Evolutionary conservation across 2,888 invertebrate species (phyloP), one percentile per base, ranked within the genome.

Genomic region (Pimpla rufipes): DNA sequence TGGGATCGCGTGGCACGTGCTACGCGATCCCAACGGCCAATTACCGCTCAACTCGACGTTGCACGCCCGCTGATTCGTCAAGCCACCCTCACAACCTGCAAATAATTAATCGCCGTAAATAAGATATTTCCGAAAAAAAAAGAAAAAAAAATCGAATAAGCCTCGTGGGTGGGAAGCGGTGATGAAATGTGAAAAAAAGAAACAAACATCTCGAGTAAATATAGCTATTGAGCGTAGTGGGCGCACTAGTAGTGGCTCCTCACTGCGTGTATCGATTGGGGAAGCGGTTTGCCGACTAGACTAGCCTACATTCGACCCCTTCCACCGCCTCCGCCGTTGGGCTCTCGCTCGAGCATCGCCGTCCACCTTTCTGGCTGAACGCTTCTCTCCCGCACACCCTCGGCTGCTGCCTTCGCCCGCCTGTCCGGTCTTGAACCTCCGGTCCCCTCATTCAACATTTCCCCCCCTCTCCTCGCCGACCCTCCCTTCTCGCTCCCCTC

Each of bases 211-310:
- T 62, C 16, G 2, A 18, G 62, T 37, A 37, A 37, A 62, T 40
- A 16, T 73, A 29, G 29, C 29, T 29, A 73, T 45, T 57, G 42
- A 59, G 35, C 70, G 83, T 52, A 83, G 78, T 83, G 85, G 86
- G 84, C 84, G 83, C 67, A 29, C 29, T 29, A 29, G 29, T 62
- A 79, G 86, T 87, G 59, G 77, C 74, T 62, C 74, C 29, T 2
- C 29, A 5, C 29, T 79, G 89, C 88, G 89, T 86, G 88, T 92
- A 92, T 92, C 92, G 92, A 92, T 92, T 92, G 91, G 92, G 92
- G 91, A 90, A 90, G 92, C 91, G 87, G 92, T 91, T 90, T 92
- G 92, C 90, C 90, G 88, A 85, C 89, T 88, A 90, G 91, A 91
- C 91, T 91, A 90, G 89, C 92, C 90, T 92, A 91, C 90, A 91